Conservation (phyloP, 2,797 vertebrate species). For the Manis javanica region DNA sequence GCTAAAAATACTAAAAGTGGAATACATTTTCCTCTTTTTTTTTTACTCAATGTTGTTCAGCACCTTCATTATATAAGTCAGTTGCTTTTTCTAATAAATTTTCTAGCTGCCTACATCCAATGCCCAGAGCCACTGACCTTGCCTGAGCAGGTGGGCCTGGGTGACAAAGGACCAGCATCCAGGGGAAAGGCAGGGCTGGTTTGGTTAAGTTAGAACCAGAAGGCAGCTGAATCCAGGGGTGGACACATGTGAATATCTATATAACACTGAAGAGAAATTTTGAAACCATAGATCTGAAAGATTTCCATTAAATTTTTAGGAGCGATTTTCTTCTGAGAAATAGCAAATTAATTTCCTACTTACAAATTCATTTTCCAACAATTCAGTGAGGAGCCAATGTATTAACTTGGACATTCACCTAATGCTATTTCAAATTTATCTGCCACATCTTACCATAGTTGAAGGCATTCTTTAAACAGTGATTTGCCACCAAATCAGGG, state of each 20-base stretch:
- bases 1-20: not conserved
- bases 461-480: conserved; percentile 61
- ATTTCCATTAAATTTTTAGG: not conserved
- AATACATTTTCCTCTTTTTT: not conserved
- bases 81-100: not conserved
- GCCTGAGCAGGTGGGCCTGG: not conserved
- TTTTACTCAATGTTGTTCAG: not conserved
- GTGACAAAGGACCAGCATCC: not conserved
- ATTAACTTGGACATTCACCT: conserved; percentile 57
- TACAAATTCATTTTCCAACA: conserved; percentile 55
- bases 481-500: conserved; percentile 69
- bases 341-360: conserved; percentile 19
- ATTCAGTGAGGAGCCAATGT: not conserved
- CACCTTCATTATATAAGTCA: not conserved
- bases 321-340: conserved; percentile 35
- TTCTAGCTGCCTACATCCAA: not conserved
- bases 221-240: not conserved
- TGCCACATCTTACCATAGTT: conserved; percentile 35
- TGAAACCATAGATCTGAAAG: not conserved
- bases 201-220: not conserved
- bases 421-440: conserved; percentile 66
- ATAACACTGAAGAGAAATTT: not conserved
- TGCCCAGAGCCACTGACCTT: not conserved
- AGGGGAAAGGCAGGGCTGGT: not conserved
- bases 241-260: not conserved